Evolutionary conservation across 2,797 vertebrate genomes (phyloP), one percentile per base, ranked within the genome.

Genomic region (Gambelia wislizenii): DNA sequence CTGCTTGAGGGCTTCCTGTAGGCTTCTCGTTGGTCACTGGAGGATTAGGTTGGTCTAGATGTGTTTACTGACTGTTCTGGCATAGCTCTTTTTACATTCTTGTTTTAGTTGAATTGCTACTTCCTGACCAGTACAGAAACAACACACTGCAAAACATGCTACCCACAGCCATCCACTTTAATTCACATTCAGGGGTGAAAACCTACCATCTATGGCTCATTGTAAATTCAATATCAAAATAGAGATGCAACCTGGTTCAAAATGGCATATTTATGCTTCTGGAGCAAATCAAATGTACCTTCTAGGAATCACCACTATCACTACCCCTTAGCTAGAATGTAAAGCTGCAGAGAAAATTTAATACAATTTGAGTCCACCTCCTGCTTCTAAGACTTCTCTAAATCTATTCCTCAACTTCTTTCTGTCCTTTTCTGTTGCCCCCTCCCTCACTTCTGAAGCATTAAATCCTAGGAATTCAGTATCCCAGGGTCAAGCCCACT

Each of bases 221-320:
- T 56, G 52, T 44, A 80, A 33, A 54, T 78, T 14, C 14, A 49
- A 30, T 91, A 75, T 89, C 91, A 86, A 84, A 90, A 89, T 83
- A 52, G 79, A 83, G 83, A 86, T 93, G 76, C n/a, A 79, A 75
- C 90, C 92, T 88, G 91, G 87, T 69, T 13, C 22, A 61, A 87
- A 89, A 49, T 67, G 77, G 88, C 64, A 89, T 4, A 22, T 18
- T 39, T 25, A 39, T 20, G 39, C 89, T 83, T 87, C 6, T 77
- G 89, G 9, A 27, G n/a, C 20, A 75, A 44, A 25, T 81, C 33
- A 87, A 49, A 87, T 89, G 82, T 18, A 92, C 82, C 89, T 92
- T 84, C 87, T 54, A 78, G 36, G 86, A 91, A 10, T 27, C 49
- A 91, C 20, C 20, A 10, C 83, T 92, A 92, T 88, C 88, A 59